A percentile compares a stretch with the other conserved stretches of the same genome.
phyloP scores from a whole-genome alignment of 2,113 vertebrate genomes.

The Triplophysa tibetana region DNA sequence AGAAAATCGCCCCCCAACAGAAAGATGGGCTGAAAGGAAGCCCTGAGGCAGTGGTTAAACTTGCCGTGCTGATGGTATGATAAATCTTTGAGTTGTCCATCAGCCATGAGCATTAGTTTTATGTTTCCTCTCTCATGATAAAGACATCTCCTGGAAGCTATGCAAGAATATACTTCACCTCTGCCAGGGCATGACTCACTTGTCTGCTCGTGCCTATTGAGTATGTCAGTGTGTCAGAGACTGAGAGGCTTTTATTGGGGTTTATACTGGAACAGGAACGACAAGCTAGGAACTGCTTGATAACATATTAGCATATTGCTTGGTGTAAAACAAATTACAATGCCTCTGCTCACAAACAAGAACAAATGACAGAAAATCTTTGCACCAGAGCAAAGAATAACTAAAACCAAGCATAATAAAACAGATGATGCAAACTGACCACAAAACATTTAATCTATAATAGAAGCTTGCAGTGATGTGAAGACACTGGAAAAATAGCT shows the following conservation, averaged over 20 bases:
- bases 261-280: background rate
- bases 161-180: slow-evolving; percentile 44
- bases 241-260: slow-evolving; percentile 31
- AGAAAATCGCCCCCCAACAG: background rate
- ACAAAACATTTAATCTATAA: slow-evolving; percentile 17
- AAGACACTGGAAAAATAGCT: slow-evolving; percentile 1
- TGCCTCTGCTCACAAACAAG: background rate
- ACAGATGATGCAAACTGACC: background rate
- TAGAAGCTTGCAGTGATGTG: background rate
- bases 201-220: slow-evolving; percentile 39
- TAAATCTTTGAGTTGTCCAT: slow-evolving; percentile 50
- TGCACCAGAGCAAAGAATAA: too few species aligned
- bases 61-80: slow-evolving; percentile 43
- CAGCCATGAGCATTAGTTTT: slow-evolving; percentile 58
- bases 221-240: slow-evolving; percentile 51
- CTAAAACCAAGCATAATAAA: background rate
- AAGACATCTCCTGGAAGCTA: slow-evolving; percentile 53
- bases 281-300: slow-evolving; percentile 11
- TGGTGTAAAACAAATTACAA: too few species aligned
- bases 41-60: slow-evolving; percentile 39
- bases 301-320: background rate
- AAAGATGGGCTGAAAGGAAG: background rate
- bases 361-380: slow-evolving; percentile 22
- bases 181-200: slow-evolving; percentile 34
- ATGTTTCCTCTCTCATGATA: slow-evolving; percentile 56